Evolutionary conservation across 2,888 invertebrate species (phyloP), one percentile per base, ranked within the genome.

Genomic region (Syritta pipiens): DNA sequence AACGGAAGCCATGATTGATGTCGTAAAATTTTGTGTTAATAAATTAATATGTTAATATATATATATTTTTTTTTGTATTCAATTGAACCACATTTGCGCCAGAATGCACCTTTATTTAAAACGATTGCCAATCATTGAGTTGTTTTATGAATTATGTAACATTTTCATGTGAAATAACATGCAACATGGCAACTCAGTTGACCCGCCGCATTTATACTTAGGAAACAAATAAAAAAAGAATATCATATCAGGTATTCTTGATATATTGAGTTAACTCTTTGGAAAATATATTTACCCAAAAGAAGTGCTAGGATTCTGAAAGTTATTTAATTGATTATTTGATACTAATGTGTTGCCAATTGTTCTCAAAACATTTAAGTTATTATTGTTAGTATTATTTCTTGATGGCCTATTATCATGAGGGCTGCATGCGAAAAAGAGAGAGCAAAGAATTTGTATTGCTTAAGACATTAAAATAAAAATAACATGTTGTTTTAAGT

Each of bases 241-340:
- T 24, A n/a, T 46, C n/a, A 37, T 17, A 37, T 14, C 19, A 37
- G 7, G 19, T 37, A 17, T 14, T 10, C 9, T n/a, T n/a, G n/a
- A n/a, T n/a, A n/a, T n/a, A n/a, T n/a, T n/a, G 9, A 19, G 26
- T 62, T 26, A n/a, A 4, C 20, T 30, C 28, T 22, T 32, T 10
- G 20, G 12, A 28, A 48, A 46, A 40, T 17, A 76, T 72, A 72
- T 67, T 88, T 88, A 88, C 89, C 88, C 88, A 85, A 89, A 88
- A 82, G 86, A 84, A 82, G 86, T 86, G 83, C 84, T 86, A 83
- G 88, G 84, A 85, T 88, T 87, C 84, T 88, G 88, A 81, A 88
- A 88, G 83, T 87, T 88, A 84, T 88, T 89, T 83, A 88, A 84
- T 83, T 88, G 88, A 85, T 87, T 88, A 83, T 88, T 89, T 84